These are phyloP conservation scores for Mirounga angustirostris DNA, from an alignment of 2,113 vertebrate species.

Conservation along the genomic window DNA sequence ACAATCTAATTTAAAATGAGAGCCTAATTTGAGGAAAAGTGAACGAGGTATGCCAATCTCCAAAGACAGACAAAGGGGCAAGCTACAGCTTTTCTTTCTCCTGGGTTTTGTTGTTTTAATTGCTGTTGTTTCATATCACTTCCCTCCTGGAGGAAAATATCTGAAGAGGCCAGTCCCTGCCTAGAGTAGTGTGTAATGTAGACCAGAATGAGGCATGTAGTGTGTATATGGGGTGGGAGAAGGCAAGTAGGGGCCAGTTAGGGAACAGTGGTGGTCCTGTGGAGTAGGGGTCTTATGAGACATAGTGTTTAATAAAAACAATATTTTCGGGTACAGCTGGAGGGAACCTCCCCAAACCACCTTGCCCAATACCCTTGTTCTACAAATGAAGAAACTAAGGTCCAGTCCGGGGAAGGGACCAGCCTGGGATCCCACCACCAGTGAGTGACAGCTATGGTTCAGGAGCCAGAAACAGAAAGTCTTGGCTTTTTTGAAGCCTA, in stretches of 20 bases:
- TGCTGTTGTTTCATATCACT: not conserved
- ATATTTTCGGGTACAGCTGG: not conserved
- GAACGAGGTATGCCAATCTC: not conserved
- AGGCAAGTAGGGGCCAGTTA: fast-evolving
- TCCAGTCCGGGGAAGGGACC: not conserved
- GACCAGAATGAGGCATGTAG: not conserved
- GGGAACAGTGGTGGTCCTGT: not conserved
- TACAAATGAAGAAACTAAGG: not conserved
- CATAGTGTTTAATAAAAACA: not conserved
- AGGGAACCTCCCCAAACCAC: not conserved
- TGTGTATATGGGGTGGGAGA: not conserved
- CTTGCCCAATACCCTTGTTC: not conserved
- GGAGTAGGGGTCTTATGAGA: not conserved
- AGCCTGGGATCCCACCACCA: not conserved
- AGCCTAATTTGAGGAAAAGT: not conserved
- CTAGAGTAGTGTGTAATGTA: not conserved
- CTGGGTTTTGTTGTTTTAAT: not conserved
- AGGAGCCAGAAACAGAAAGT: not conserved
- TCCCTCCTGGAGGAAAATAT: conserved; percentile 39
- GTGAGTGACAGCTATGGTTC: not conserved
- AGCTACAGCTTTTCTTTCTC: not conserved
- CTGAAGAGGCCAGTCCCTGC: not conserved
- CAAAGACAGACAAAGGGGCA: not conserved
- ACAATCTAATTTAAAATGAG: not conserved
- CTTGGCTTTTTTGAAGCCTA: not conserved